Conservation (phyloP, 2,888 invertebrate genomes). For the Mystacides longicornis region DNA sequence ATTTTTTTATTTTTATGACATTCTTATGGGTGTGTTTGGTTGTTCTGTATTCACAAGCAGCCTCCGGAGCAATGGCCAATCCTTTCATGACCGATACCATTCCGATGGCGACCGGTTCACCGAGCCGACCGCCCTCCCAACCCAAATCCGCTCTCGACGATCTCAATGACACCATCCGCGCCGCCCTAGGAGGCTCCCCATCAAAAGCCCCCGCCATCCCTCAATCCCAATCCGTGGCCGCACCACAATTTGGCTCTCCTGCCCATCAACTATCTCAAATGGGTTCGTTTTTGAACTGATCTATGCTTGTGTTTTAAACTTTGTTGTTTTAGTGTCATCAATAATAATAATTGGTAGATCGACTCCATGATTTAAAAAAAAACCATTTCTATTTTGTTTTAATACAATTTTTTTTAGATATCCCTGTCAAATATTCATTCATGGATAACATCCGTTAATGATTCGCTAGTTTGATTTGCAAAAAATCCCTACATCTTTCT, state of each 20-base stretch:
- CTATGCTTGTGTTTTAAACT: conserved; percentile 9
- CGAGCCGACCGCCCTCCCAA: conserved; percentile 47
- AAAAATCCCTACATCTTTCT: too few species aligned
- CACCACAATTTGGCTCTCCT: conserved; percentile 36
- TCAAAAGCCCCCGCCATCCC: conserved; percentile 32
- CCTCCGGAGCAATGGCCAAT: conserved; percentile 51
- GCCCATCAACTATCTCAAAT: conserved; percentile 44
- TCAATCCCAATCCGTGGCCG: conserved; percentile 29
- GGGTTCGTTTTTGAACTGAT: conserved; percentile 33
- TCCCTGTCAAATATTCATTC: too few species aligned
- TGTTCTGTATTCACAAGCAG: conserved; percentile 36
- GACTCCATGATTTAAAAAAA: background rate
- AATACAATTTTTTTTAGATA: too few species aligned
- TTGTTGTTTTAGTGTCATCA: too few species aligned
- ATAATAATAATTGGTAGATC: too few species aligned
- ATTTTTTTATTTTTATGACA: background rate
- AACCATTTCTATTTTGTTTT: too few species aligned
- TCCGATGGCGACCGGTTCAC: conserved; percentile 38
- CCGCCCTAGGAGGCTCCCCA: conserved; percentile 60
- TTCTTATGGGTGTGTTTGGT: conserved; percentile 1
- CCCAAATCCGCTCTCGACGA: conserved; percentile 61
- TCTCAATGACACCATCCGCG: conserved; percentile 60
- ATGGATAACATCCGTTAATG: too few species aligned
- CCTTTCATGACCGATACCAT: conserved; percentile 56
- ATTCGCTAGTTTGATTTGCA: too few species aligned